Evolutionary conservation across 2,797 vertebrate genomes (phyloP), one percentile per base, ranked within the genome.

Genomic region (Enteromius radiatus): DNA sequence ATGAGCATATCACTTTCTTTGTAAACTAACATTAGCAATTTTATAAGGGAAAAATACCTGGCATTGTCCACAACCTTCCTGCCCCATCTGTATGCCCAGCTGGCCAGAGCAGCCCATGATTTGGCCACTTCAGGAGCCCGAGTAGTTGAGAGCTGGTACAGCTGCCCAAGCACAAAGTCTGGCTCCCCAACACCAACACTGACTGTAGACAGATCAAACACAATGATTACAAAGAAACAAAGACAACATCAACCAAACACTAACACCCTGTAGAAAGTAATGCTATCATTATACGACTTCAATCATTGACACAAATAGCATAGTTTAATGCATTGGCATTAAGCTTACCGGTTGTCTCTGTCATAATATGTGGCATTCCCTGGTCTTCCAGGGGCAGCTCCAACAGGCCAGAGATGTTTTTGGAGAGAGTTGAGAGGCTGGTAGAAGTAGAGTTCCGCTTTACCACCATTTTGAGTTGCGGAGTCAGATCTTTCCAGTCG

Each of bases 1-100:
- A 77, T n/a, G 5, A 64, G 41, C 38, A 77, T 19, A 77, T 47
- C 3, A 19, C 10, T 31, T 61, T 76, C 26, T 45, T 15, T n/a
- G 26, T 28, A 4, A 21, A 78, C 10, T 49, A 28, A 21, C 19
- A 76, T 43, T 28, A 63, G 28, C 3, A 43, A 1, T 31, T 12
- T 19, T 28, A 3, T 26, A 8, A 52, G 17, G 11, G 4, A 4
- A 23, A 71, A 80, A 56, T 71, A 99, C 98, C 98, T 99, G 86
- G 98, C 97, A 86, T 99, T 99, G 88, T 99, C 98, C 54, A 99
- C 97, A 43, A 99, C 98, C 84, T 99, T 99, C 85, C 98, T 92
- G 79, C 98, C 98, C 98, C 98, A 99, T 90, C 98, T 96, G 56
- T 99, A 99, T 2, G 98, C 96, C 98, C 98, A 99, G 88, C 97